Base-by-base conservation (phyloP, 2,888 invertebrate species). In the Actias luna region DNA sequence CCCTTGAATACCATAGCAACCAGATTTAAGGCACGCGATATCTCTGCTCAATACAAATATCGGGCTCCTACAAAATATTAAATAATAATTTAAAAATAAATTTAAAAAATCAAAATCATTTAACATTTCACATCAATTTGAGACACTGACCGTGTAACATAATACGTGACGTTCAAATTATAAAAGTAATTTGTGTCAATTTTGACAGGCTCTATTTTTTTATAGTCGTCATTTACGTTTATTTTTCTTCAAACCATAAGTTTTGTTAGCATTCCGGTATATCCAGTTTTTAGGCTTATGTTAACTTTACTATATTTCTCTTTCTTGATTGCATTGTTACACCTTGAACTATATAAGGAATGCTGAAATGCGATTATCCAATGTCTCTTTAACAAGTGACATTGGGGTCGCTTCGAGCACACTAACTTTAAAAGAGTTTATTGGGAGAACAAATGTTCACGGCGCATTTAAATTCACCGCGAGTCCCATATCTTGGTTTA, bases 401-500 rank as follows among this genome's bases (percentile, higher is more conserved):
- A 18, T 42, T 8, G 0, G n/a, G 42, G 18, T 8, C 1, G 5
- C 8, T 42, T 4, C 42, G 42, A 50, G 22, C 22, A 25, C 22
- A 14, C 22, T 10, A 22, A 46, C 46, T 2, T 14, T 46, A 10
- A 10, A 46, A 8, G 46, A 16, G 22, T 46, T 50, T 25, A 50
- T 25, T 25, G 14, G 22, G 46, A 50, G 25, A 50, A 39, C 36
- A 63, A 64, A 65, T 64, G 68, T 69, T 66, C 63, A 66, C 59
- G 60, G 58, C 58, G 29, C 25, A 62, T 67, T 64, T 64, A 22
- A 36, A 61, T 61, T 36, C 61, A 31, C 27, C 59, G 66, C 58
- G 58, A 64, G 60, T 18, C 58, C 60, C 62, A 67, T 67, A 65
- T 59, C 67, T 65, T 64, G 61, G 64, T 64, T 67, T 68, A 66